Evolutionary conservation across 2,888 invertebrate species (phyloP), one percentile per base, ranked within the genome.

Genomic region (Diarsia brunnea): DNA sequence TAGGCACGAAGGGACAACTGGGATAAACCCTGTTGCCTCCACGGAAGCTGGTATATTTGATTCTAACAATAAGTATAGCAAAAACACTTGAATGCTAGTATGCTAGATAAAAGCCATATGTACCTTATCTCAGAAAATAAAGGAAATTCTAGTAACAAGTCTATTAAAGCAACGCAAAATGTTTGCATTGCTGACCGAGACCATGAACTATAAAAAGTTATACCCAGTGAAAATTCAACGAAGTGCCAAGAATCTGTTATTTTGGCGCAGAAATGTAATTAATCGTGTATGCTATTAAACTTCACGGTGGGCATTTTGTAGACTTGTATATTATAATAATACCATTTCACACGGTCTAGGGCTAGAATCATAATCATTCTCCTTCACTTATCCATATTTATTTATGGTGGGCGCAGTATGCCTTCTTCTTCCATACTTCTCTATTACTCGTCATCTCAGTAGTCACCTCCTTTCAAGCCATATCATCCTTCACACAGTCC

Each of bases 161-260:
- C 1, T 58, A 49, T 16, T 14, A 63, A 27, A 31, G n/a, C n/a
- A 68, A 71, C 24, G 19, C 60, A 43, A 53, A 55, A 61, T 27
- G 24, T 73, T 77, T 68, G n/a, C 27, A 53, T 31, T 27, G 11
- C 43, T 38, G 74, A 31, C 66, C 73, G 49, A 84, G 84, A 84
- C 75, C 75, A 55, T 84, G 84, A 81, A 84, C 75, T 78, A 78
- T 81, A 64, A 75, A 84, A 58, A 55, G 60, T 65, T 61, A 43
- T 24, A 43, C 14, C n/a, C n/a, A 64, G 51, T n/a, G 63, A 73
- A 84, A 73, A 77, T 67, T 72, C 45, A 51, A 43, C 38, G 21
- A 61, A 78, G 76, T 84, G 82, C 84, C 85, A 84, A 84, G 82
- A 84, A 78, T 69, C 61, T 45, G 69, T 67, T 63, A 79, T 84